Conservation (phyloP, 2,113 vertebrate genomes). For the Australoheros scitulus region DNA sequence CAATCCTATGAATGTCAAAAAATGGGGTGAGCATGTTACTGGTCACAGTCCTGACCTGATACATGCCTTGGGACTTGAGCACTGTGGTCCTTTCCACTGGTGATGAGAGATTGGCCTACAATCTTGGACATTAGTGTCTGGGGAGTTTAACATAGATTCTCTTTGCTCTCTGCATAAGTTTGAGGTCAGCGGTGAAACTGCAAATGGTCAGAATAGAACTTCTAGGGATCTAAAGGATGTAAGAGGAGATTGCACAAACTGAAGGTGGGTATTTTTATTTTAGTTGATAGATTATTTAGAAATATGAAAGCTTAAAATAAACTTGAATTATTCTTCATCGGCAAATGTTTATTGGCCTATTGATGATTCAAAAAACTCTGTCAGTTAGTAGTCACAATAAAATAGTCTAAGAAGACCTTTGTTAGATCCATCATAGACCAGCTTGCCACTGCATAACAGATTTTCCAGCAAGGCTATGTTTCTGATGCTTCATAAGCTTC, state of each 20-base stretch:
- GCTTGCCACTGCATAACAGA: not conserved
- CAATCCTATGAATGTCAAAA: not conserved
- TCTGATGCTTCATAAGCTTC: not conserved
- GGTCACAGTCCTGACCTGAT: not conserved
- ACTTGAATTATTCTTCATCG: not conserved
- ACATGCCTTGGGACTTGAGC: not conserved
- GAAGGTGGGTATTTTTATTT: not conserved
- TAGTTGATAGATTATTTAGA: not conserved
- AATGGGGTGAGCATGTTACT: not conserved
- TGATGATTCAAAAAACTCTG: not conserved
- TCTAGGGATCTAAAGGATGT: not conserved
- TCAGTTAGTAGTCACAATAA: not conserved
- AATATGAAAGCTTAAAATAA: not conserved
- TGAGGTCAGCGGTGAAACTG: not conserved
- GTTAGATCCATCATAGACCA: not conserved
- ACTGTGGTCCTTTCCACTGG: not conserved
- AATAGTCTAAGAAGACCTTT: not conserved
- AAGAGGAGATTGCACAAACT: not conserved
- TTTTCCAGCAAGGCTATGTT: not conserved
- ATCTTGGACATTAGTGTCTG: not conserved
- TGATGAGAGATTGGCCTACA: not conserved
- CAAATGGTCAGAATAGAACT: not conserved
- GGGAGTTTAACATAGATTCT: not conserved
- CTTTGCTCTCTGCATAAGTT: not conserved
- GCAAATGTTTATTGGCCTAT: too few species aligned